Percentiles rank a stretch among this genome's conserved stretches.
Conservation (phyloP, 1,140 invertebrate genomes). For the Phenacoccus solenopsis region DNA sequence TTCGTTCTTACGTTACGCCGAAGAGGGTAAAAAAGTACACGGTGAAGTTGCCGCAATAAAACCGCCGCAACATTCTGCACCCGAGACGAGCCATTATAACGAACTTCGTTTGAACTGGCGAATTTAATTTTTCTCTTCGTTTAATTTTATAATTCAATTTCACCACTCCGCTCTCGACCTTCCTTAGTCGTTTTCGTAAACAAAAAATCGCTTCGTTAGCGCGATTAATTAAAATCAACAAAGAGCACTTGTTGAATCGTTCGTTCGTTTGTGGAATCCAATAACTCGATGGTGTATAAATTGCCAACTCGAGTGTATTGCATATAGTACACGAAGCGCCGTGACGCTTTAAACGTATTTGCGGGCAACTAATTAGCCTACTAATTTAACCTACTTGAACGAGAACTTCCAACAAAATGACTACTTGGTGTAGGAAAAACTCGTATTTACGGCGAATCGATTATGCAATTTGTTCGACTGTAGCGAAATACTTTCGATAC, state of each 20-base stretch:
- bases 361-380: too few relatives aligned
- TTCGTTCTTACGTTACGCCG: neutral
- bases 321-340: too few relatives aligned
- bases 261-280: too few relatives aligned
- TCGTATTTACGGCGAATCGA: neutral
- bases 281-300: neutral
- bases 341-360: too few relatives aligned
- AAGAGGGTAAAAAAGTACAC: neutral
- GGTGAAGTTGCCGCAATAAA: neutral
- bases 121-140: too few relatives aligned
- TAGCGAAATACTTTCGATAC: too few relatives aligned
- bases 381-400: too few relatives aligned
- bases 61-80: neutral
- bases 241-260: neutral
- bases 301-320: neutral
- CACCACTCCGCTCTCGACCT: neutral
- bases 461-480: neutral
- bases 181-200: neutral
- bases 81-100: neutral
- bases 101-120: too few relatives aligned
- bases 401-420: too few relatives aligned
- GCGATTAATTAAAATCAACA: neutral
- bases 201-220: neutral
- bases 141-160: too few relatives aligned
- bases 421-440: too few relatives aligned